phyloP scores from a whole-genome alignment of 92 coral and sea anemone species.

The Epizoanthus illoricatus region DNA sequence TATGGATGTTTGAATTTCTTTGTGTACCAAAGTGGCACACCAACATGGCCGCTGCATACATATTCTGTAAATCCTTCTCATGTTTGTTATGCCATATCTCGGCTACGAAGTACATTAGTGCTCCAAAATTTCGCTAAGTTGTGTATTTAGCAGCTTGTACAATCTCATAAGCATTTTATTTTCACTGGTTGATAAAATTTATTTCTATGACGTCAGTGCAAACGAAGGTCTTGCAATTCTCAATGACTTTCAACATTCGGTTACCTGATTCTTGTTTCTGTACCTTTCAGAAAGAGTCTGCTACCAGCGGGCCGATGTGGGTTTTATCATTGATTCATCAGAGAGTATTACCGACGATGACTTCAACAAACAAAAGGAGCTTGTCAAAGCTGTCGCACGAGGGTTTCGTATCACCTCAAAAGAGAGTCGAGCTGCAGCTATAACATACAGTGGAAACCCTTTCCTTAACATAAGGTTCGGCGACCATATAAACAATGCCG shows the following conservation, averaged over 20 bases:
- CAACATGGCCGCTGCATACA: too few relatives aligned
- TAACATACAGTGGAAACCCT: slow-evolving; percentile 72
- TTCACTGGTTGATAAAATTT: too few relatives aligned
- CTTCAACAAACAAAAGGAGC: slow-evolving; percentile 66
- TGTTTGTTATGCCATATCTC: too few relatives aligned
- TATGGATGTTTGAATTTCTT: too few relatives aligned
- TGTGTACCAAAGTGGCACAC: too few relatives aligned
- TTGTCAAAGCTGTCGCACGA: slow-evolving; percentile 69
- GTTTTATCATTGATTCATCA: slow-evolving; percentile 80
- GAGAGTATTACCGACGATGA: slow-evolving; percentile 73
- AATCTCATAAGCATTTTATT: too few relatives aligned
- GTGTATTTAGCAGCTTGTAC: too few relatives aligned
- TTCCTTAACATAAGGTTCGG: slow-evolving; percentile 55
- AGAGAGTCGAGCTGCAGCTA: slow-evolving; percentile 73
- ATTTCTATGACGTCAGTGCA: too few relatives aligned
- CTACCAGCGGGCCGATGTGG: slow-evolving; percentile 68
- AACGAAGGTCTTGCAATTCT: too few relatives aligned
- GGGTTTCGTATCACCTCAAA: slow-evolving; percentile 61
- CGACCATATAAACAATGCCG: slow-evolving; percentile 36
- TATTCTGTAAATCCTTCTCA: too few relatives aligned
- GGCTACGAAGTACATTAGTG: too few relatives aligned
- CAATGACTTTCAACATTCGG: background rate
- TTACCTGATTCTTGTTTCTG: background rate
- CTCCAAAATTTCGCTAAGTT: too few relatives aligned
- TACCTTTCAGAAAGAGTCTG: slow-evolving; percentile 41